Base-by-base conservation (phyloP, 2,888 invertebrate species). In the Cheilosia soror region DNA sequence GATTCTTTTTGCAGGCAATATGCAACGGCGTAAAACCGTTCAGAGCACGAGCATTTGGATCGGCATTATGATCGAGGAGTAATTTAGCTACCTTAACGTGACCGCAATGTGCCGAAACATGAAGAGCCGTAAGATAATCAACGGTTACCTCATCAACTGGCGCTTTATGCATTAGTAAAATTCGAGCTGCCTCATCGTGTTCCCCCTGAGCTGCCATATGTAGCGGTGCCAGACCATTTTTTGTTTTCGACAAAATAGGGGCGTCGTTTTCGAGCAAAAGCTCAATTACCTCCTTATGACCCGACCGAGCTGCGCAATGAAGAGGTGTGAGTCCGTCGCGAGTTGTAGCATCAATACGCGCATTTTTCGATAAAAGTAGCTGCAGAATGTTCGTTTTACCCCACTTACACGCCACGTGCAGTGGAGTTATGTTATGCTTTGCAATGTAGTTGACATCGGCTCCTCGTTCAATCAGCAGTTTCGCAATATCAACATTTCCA, bases 171-270 rank as follows among this genome's bases (percentile, higher is more conserved):
- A 97, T 95, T 11, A 99, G 94, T 6, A 99, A 94, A 65, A 98
- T 96, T 69, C 98, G 94, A 5, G 99, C 99, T 80, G 98, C 98
- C 92, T 98, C 98, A 88, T 98, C 98, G 92, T 99, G 99, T 93
- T 99, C 99, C 86, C 99, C 99, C 93, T 99, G 99, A 66, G 98
- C 97, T 81, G 99, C 97, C 99, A 99, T 99, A 93, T 99, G 99
- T 88, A 99, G 94, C 49, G 99, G 98, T n/a, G 98, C 97, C 88
- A 99, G 93, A 13, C 99, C 97, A 91, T 97, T 97, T 95, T 98
- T 99, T 3, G 99, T 99, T 93, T 98, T 98, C 77, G 98, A 97
- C 78, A 97, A 95, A 90, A 99, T 98, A 0, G 98, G 98, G 1
- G 99, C 98, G 53, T 96, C 96, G 89, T 96, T 96, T 88, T 97